These are phyloP conservation scores for Drosophila borealis DNA, from an alignment of 2,888 invertebrate genomes.

Conservation along the genomic window DNA sequence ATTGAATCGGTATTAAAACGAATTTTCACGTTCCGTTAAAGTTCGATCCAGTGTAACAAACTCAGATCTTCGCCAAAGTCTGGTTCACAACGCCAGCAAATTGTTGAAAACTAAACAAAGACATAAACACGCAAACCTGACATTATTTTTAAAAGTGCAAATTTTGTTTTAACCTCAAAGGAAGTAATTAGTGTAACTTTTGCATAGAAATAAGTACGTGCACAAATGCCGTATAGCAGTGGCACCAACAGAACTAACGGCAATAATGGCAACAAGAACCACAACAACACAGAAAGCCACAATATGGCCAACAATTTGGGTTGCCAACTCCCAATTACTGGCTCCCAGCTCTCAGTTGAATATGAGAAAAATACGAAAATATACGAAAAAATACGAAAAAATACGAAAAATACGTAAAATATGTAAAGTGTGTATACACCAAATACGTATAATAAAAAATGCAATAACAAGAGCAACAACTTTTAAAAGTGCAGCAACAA, in stretches of 20 bases:
- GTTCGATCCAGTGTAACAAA: too few species aligned
- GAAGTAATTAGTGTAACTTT: conserved; percentile 80
- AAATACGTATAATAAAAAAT: conserved; percentile 66
- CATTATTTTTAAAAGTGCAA: conserved; percentile 84
- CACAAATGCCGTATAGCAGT: conserved; percentile 46
- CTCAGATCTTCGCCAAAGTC: neutral
- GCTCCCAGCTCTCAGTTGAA: neutral
- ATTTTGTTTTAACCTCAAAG: conserved; percentile 83
- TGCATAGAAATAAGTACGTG: conserved; percentile 75
- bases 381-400: conserved; percentile 6
- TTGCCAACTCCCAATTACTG: conserved; percentile 5
- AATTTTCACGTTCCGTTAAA: too few species aligned
- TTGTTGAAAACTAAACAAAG: conserved; percentile 77
- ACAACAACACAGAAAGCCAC: conserved; percentile 24
- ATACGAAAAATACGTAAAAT: conserved; percentile 4
- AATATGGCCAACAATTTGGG: conserved; percentile 32
- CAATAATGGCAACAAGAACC: conserved; percentile 31
- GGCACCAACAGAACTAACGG: conserved; percentile 24
- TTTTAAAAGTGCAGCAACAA: conserved; percentile 64
- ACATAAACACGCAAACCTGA: conserved; percentile 83
- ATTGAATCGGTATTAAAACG: too few species aligned
- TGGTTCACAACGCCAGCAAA: conserved; percentile 35
- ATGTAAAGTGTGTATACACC: conserved; percentile 20
- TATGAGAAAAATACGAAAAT: conserved; percentile 10
- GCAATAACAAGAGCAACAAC: conserved; percentile 71